Percentiles rank a stretch among this genome's conserved stretches.
Evolutionary conservation across 2,888 invertebrate species (phyloP).

Genomic region (Anticlea derivata): DNA sequence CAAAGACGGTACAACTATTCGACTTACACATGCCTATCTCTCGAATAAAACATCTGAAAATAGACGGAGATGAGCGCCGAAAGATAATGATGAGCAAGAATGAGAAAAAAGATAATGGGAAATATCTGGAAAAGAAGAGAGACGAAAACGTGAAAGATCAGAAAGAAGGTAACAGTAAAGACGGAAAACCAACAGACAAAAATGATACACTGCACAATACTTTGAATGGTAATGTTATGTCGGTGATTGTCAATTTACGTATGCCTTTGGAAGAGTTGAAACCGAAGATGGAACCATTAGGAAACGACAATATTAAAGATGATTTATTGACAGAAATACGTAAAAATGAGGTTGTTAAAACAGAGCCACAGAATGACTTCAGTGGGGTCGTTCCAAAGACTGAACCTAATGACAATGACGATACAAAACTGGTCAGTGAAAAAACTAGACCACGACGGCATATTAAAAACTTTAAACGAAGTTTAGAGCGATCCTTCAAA

Average conservation of each 20-base stretch:
- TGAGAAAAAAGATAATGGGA: not conserved
- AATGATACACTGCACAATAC: slow-evolving; percentile 6
- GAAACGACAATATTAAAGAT: no score
- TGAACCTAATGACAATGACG: not conserved
- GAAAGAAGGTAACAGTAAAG: not conserved
- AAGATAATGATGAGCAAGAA: slow-evolving; percentile 1
- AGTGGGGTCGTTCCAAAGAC: slow-evolving; percentile 5
- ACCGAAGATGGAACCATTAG: slow-evolving; percentile 6
- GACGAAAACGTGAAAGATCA: not conserved
- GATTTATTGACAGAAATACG: no score
- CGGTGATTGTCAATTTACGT: slow-evolving; percentile 19
- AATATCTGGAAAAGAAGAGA: not conserved
- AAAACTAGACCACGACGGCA: not conserved
- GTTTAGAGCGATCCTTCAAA: not conserved
- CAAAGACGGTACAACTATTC: slow-evolving; percentile 12
- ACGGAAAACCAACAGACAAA: not conserved
- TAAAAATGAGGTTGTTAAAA: no score
- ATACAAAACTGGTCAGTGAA: not conserved
- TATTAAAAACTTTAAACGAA: not conserved
- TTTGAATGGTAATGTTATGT: slow-evolving; percentile 16
- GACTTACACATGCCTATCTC: slow-evolving; percentile 13
- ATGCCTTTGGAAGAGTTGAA: slow-evolving; percentile 3
- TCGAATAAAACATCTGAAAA: slow-evolving; percentile 14
- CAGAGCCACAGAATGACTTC: not conserved
- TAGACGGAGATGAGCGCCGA: slow-evolving; percentile 4